phyloP scores from a whole-genome alignment of 1,140 invertebrate genomes.

The Matsumurasca onukii region DNA sequence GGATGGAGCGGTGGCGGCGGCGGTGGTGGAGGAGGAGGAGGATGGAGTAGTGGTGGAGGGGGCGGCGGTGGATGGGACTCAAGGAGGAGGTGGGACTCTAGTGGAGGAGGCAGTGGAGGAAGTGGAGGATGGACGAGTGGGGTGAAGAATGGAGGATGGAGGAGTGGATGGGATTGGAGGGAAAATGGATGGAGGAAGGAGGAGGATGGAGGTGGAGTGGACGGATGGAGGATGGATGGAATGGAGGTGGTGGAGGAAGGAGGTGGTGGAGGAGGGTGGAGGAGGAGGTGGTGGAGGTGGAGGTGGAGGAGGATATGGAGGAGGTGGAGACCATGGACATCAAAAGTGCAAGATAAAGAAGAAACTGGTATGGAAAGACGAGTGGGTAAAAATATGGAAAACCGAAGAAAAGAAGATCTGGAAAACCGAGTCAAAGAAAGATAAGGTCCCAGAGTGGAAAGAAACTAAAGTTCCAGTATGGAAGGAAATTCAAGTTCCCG shows the following conservation, averaged over 20 bases:
- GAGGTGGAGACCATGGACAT: slow-evolving; percentile 14
- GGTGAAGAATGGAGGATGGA: neutral
- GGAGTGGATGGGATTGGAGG: neutral
- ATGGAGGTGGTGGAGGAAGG: neutral
- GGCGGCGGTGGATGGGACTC: neutral
- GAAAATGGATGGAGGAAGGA: neutral
- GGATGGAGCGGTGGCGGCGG: neutral
- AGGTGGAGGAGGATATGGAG: neutral
- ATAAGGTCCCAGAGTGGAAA: slow-evolving; percentile 45
- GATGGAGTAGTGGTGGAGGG: neutral
- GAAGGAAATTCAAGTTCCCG: slow-evolving; percentile 42
- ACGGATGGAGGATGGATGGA: neutral
- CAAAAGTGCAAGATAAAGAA: slow-evolving; percentile 50
- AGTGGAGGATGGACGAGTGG: neutral
- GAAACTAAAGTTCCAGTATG: slow-evolving; percentile 47
- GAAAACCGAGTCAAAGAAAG: slow-evolving; percentile 56
- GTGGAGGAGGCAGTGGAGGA: neutral
- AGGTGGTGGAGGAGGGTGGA: slow-evolving; percentile 4
- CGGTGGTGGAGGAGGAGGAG: neutral
- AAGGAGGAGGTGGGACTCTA: neutral
- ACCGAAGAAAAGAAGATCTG: slow-evolving; percentile 66
- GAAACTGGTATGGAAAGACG: slow-evolving; percentile 52
- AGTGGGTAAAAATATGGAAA: slow-evolving; percentile 51
- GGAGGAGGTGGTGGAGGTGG: neutral
- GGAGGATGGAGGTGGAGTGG: neutral